Base-by-base conservation (phyloP, 2,888 invertebrate genomes). In the Callyntrura sp. region DNA sequence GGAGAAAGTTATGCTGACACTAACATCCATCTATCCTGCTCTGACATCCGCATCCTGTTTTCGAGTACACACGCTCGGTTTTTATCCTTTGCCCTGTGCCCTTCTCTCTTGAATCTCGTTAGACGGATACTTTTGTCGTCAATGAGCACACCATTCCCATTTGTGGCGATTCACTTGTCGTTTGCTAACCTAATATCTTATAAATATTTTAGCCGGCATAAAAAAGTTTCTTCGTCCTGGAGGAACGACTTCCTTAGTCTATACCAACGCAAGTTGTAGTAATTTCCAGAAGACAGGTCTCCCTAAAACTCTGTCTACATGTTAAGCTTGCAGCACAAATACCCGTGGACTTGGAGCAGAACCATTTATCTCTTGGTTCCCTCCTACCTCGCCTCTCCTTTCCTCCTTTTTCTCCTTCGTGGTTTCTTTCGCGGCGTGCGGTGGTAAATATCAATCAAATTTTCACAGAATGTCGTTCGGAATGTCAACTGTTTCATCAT, bases 171-270 rank as follows among this genome's bases (percentile, higher is more conserved):
- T 90, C 48, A 90, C 85, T 85, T 85, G 85, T 43, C 68, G 68
- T 28, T 79, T 73, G 55, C 70, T 14, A 68, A 57, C 68, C 81
- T 85, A 90, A 90, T 82, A 86, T 79, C 86, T 85, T 83, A 90
- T 90, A 90, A 90, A 90, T 90, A 90, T 86, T 90, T 86, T 85
- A 90, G 86, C 57, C 73, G 86, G 76, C 86, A 82, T 51, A 73
- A 90, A 83, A 90, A 86, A 78, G 20, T 86, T 90, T 70, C 76
- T 86, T 90, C 86, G 76, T 86, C 78, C 90, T 90, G 86, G 62
- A 89, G 84, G 79, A 84, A 78, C 68, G 81, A 81, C 35, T 35
- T 35, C 35, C 35, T 35, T 35, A 4, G 35, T 35, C 2, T 6
- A 35, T 35, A 6, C 57, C 85, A 68, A 35, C 8, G 9, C 62